Evolutionary conservation across 2,888 invertebrate genomes (phyloP).

Genomic region (Drosophila paramelanica): DNA sequence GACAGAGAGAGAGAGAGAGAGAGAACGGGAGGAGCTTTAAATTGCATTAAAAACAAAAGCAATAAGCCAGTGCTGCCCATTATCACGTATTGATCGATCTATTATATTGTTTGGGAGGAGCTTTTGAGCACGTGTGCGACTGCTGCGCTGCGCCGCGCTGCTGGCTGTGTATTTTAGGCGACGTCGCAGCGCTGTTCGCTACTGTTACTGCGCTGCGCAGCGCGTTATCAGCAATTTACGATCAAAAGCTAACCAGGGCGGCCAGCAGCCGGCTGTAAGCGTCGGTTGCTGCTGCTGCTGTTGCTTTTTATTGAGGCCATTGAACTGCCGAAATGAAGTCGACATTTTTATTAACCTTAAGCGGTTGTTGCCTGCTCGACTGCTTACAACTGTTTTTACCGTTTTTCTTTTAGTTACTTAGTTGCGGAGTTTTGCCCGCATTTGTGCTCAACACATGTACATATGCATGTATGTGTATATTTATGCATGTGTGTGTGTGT

Average conservation of each 20-base stretch:
- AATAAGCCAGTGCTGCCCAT: conserved; percentile 6
- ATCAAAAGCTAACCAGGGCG: conserved; percentile 49
- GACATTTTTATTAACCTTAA: conserved; percentile 63
- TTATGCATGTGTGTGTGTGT: neutral
- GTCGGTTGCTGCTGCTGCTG: conserved; percentile 29
- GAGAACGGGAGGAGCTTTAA: neutral
- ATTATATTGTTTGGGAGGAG: conserved; percentile 17
- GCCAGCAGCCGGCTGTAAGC: conserved; percentile 40
- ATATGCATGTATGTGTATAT: neutral
- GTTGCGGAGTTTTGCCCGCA: conserved; percentile 32
- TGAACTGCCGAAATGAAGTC: conserved; percentile 67
- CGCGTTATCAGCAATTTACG: conserved; percentile 69
- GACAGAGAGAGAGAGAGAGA: neutral
- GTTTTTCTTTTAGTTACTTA: conserved; percentile 61
- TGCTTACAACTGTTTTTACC: conserved; percentile 77
- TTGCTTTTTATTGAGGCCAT: conserved; percentile 63
- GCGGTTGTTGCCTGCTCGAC: conserved; percentile 49
- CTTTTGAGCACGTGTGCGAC: conserved; percentile 21
- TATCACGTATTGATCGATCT: conserved; percentile 19
- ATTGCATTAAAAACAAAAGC: conserved; percentile 14
- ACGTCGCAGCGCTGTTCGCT: conserved; percentile 18
- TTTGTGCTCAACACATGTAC: conserved; percentile 43
- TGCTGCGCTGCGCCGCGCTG: neutral
- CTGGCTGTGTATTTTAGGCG: conserved; percentile 4
- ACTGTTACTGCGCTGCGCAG: conserved; percentile 26